These are phyloP conservation scores for Neoaliturus tenellus DNA, from an alignment of 2,888 invertebrate genomes.

Conservation along the genomic window DNA sequence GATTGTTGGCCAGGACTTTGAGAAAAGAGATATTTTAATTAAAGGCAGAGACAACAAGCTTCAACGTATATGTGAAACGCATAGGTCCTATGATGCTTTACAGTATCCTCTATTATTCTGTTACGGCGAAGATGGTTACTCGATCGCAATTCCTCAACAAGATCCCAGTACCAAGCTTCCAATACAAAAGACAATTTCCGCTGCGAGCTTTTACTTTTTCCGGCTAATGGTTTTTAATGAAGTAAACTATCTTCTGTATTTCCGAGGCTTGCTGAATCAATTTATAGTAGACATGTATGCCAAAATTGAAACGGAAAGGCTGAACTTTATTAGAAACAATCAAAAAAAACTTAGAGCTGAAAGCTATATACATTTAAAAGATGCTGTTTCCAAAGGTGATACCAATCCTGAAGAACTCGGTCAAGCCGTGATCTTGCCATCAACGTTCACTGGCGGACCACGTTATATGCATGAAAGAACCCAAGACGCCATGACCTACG, in stretches of 20 bases:
- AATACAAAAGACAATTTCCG: constrained; percentile 55
- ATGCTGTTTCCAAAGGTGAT: constrained; percentile 62
- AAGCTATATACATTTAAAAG: constrained; percentile 65
- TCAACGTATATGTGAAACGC: constrained; percentile 59
- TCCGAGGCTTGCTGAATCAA: constrained; percentile 57
- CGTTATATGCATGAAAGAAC: constrained; percentile 70
- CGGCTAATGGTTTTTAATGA: constrained; percentile 62
- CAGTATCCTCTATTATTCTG: constrained; percentile 69
- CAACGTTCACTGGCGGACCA: constrained; percentile 69
- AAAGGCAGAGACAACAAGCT: constrained; percentile 60
- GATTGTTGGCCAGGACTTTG: constrained; percentile 56
- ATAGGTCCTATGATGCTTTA: too few species aligned
- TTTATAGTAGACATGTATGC: constrained; percentile 61
- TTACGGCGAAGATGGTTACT: constrained; percentile 67
- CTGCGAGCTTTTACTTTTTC: constrained; percentile 64
- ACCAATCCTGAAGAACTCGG: constrained; percentile 58
- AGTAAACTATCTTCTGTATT: neutral
- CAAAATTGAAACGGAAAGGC: constrained; percentile 63
- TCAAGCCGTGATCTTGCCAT: constrained; percentile 66
- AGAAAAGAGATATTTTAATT: constrained; percentile 63
- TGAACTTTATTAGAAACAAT: constrained; percentile 61
- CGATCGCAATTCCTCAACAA: constrained; percentile 58
- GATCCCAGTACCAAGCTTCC: constrained; percentile 54
- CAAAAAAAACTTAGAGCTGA: constrained; percentile 64
- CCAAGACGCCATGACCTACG: constrained; percentile 70